Evolutionary conservation across 2,888 invertebrate species (phyloP), one percentile per base, ranked within the genome.

Genomic region (Chymomyza fuscimana): DNA sequence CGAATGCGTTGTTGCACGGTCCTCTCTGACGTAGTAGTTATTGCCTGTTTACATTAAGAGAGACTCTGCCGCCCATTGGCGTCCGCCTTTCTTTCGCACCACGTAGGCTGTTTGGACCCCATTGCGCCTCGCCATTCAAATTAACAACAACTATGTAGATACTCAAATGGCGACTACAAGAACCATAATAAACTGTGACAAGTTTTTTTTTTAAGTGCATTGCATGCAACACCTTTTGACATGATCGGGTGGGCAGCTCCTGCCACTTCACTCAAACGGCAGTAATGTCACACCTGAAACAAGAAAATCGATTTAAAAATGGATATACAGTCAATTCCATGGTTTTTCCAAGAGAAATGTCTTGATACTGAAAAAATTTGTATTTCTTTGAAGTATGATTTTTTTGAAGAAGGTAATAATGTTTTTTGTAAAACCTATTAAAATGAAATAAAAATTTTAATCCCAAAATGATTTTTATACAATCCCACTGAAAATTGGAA

Each of bases 201-300:
- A 77, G 87, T 86, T 82, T 87, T 32, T 32, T 32, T 46, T 88
- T 88, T 87, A 84, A 82, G 84, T 88, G 81, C 83, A 74, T 72
- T 65, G 81, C 78, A 76, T 82, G 84, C 85, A 84, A 85, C 88
- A 88, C 88, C 85, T 88, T 84, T 86, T 84, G 87, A 86, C 82
- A 86, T 74, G 79, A 74, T 80, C 65, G 68, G 65, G 4, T 9
- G 32, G 32, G 32, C 32, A 32, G 12, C 25, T 25, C 4, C 25
- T 25, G 25, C 40, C 12, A 46, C 12, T 46, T 7, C 12, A 46
- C 40, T 46, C 10, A 4, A 46, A 36, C 1, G 12, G 4, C 6
- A 32, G 32, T 7, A 32, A 32, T 7, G 1, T 32, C 12, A 46
- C 10, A 10, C 40, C 0, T 46, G 40, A 46, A 46, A 5, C 7